A percentile compares a stretch with the other conserved stretches of the same genome.
Conservation (phyloP, 2,888 invertebrate species). For the Drosophila mimica region DNA sequence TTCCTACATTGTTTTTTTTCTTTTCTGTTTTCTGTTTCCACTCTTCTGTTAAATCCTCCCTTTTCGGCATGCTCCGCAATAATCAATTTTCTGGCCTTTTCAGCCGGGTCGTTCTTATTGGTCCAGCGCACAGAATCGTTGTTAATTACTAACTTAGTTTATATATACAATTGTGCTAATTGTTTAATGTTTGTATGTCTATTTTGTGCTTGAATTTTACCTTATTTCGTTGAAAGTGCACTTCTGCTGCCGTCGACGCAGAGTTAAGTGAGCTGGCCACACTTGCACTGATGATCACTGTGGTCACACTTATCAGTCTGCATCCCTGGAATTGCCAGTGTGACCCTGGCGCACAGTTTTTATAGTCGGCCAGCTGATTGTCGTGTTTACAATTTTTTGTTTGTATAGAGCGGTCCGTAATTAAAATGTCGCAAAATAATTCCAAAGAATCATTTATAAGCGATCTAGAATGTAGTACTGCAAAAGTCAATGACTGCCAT, state of each 20-base stretch:
- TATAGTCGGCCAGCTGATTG: conserved; percentile 41
- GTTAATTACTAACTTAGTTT: conserved; percentile 20
- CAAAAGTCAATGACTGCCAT: conserved; percentile 4
- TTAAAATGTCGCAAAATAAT: conserved; percentile 45
- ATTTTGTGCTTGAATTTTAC: conserved; percentile 63
- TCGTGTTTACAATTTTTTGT: conserved; percentile 14
- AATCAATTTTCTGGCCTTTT: conserved; percentile 63
- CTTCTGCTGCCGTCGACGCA: conserved; percentile 55
- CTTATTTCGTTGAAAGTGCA: conserved; percentile 80
- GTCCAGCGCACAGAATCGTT: conserved; percentile 18
- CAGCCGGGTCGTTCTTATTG: conserved; percentile 10
- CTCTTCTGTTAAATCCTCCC: conserved; percentile 69
- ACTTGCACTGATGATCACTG: neutral
- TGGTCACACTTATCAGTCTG: conserved; percentile 23
- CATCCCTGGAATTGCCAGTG: conserved; percentile 5
- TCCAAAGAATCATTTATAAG: neutral
- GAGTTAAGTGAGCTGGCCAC: conserved; percentile 50
- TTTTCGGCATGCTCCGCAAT: conserved; percentile 80
- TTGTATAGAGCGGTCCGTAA: neutral
- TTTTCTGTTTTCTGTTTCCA: conserved; percentile 26
- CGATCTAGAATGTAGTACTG: neutral
- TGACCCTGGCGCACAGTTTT: conserved; percentile 26
- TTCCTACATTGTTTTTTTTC: conserved; percentile 51
- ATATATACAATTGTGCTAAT: conserved; percentile 45
- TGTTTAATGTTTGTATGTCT: conserved; percentile 49